Percentiles rank a stretch among this genome's conserved stretches.
These are phyloP conservation scores for Exocentrus adspersus DNA, from an alignment of 2,888 invertebrate species.

Conservation along the genomic window DNA sequence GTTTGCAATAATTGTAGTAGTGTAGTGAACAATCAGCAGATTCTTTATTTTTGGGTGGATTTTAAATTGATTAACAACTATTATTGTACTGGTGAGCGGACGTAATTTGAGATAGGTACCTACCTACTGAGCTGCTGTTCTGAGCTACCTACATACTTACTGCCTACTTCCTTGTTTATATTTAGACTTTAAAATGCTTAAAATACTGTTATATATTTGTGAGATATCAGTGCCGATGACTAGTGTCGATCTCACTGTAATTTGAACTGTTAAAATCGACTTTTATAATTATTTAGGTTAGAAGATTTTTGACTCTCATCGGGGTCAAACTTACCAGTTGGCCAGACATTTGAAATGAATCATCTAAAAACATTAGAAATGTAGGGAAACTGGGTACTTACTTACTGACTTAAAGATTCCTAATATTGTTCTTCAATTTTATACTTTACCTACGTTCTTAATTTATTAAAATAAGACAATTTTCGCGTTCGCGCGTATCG, in stretches of 20 bases:
- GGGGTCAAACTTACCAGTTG: neutral
- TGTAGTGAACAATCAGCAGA: slow-evolving; percentile 36
- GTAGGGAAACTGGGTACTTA: too few species aligned
- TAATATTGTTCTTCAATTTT: too few species aligned
- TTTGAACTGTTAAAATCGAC: slow-evolving; percentile 49
- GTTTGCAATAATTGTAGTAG: slow-evolving; percentile 35
- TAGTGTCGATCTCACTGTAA: slow-evolving; percentile 29
- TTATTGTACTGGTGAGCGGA: slow-evolving; percentile 39
- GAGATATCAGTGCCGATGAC: too few species aligned
- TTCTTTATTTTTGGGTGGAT: slow-evolving; percentile 46
- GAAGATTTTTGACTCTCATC: slow-evolving; percentile 51
- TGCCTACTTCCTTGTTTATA: slow-evolving; percentile 8
- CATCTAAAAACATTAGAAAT: too few species aligned
- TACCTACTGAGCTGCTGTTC: neutral
- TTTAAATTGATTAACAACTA: slow-evolving; percentile 37
- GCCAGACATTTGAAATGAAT: neutral
- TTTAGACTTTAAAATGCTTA: neutral
- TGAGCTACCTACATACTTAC: neutral
- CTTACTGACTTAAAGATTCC: too few species aligned
- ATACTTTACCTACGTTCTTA: too few species aligned
- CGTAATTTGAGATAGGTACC: neutral
- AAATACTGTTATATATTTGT: too few species aligned
- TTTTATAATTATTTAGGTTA: slow-evolving; percentile 59
- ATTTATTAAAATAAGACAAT: too few species aligned
- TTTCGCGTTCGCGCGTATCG: too few species aligned